Conservation (phyloP, 2,797 vertebrate species). For the Myotis daubentonii region DNA sequence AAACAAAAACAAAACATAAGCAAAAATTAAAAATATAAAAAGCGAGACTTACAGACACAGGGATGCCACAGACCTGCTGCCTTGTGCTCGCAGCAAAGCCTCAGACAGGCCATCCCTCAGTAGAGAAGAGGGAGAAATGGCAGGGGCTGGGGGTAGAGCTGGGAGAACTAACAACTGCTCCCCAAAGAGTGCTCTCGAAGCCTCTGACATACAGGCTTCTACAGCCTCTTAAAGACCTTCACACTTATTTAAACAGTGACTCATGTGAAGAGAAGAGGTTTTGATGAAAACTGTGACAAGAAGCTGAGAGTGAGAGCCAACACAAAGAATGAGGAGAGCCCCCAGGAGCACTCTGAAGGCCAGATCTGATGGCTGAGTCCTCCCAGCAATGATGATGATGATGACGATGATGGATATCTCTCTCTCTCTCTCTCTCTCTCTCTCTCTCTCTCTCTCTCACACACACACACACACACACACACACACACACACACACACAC, state of each 20-base stretch:
- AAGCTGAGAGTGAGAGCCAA: not conserved
- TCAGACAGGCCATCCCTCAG: not conserved
- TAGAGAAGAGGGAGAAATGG: rapidly evolving
- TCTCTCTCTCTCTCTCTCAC: no score
- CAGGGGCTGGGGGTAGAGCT: not conserved
- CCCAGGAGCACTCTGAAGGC: not conserved
- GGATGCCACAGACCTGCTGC: rapidly evolving
- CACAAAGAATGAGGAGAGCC: not conserved
- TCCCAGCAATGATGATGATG: no score
- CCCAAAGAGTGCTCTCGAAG: rapidly evolving
- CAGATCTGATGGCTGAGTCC: not conserved
- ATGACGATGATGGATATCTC: not conserved
- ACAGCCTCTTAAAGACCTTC: not conserved
- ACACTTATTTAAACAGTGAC: not conserved
- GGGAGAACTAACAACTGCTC: not conserved
- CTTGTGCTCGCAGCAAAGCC: not conserved
- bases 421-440: no score
- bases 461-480: not conserved
- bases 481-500: not conserved
- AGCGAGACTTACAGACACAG: not conserved
- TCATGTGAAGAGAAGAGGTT: not conserved
- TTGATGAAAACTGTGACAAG: not conserved
- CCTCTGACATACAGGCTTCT: not conserved
- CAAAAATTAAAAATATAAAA: not conserved
- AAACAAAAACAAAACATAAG: not conserved